Conservation (phyloP, 2,888 invertebrate genomes). For the Dysmachus trigonus region DNA sequence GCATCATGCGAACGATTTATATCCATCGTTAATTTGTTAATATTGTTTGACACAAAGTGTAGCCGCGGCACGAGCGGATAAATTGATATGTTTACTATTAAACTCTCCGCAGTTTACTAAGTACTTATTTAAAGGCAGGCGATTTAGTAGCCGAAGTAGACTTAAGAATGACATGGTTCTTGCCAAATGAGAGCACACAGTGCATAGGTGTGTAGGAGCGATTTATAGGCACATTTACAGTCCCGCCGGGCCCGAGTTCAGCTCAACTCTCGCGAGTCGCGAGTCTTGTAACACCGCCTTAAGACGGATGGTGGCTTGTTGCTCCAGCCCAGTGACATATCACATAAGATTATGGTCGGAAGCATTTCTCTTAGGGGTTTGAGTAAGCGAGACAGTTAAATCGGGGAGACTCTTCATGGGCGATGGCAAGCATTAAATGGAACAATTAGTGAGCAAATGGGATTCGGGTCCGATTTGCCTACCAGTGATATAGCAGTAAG, state of each 20-base stretch:
- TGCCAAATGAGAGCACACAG: neutral
- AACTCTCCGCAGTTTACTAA: conserved; percentile 30
- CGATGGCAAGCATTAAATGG: conserved; percentile 29
- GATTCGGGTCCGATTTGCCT: conserved; percentile 27
- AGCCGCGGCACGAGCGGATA: conserved; percentile 5
- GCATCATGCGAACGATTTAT: conserved; percentile 30
- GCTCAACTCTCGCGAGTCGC: neutral
- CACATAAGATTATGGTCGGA: conserved; percentile 18
- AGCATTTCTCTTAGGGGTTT: neutral
- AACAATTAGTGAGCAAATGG: conserved; percentile 32
- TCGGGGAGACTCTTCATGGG: conserved; percentile 19
- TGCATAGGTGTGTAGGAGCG: conserved; percentile 4
- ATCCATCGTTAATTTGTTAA: conserved; percentile 19
- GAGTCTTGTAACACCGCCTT: conserved; percentile 32
- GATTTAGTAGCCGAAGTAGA: conserved; percentile 27
- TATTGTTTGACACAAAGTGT: conserved; percentile 26
- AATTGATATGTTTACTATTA: conserved; percentile 36
- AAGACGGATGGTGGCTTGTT: conserved; percentile 20
- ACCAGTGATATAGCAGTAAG: neutral
- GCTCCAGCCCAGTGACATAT: conserved; percentile 39
- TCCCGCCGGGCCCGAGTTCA: neutral
- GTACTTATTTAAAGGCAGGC: conserved; percentile 25
- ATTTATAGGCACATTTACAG: conserved; percentile 21
- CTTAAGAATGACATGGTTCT: conserved; percentile 36
- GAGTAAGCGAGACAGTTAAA: conserved; percentile 1